Percentiles rank a stretch among this genome's conserved stretches.
These are phyloP conservation scores for Psittacula derbiana DNA, from an alignment of 2,797 vertebrate species.

Conservation along the genomic window DNA sequence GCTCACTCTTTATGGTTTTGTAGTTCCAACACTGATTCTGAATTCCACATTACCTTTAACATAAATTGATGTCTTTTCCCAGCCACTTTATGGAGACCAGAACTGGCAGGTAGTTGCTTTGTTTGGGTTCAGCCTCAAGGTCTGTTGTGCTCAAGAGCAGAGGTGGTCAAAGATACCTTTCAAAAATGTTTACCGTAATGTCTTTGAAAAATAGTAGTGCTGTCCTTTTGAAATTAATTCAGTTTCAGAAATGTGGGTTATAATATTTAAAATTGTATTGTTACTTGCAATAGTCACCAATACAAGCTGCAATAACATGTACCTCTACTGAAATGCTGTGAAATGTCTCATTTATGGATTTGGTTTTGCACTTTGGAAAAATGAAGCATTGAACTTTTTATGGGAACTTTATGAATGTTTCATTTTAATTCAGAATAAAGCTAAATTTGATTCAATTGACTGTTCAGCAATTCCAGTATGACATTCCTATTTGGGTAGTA, in stretches of 20 bases:
- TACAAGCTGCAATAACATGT: neutral
- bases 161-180: neutral
- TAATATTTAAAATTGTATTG: neutral
- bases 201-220: neutral
- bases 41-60: neutral
- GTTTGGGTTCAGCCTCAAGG: neutral
- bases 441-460: neutral
- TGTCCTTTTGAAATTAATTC: neutral
- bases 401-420: neutral
- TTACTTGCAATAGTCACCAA: neutral
- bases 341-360: neutral
- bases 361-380: neutral
- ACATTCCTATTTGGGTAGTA: neutral
- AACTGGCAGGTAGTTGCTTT: neutral
- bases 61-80: conserved; percentile 1
- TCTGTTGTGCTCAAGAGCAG: neutral
- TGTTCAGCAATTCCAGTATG: neutral
- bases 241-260: neutral
- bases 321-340: conserved; percentile 6
- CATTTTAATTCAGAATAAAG: conserved; percentile 20
- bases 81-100: neutral
- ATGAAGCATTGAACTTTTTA: neutral
- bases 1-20: neutral
- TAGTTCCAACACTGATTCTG: conserved; percentile 1
- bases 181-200: neutral